phyloP scores from a whole-genome alignment of 2,888 invertebrate genomes.

The Lepidochitona cinerea region DNA sequence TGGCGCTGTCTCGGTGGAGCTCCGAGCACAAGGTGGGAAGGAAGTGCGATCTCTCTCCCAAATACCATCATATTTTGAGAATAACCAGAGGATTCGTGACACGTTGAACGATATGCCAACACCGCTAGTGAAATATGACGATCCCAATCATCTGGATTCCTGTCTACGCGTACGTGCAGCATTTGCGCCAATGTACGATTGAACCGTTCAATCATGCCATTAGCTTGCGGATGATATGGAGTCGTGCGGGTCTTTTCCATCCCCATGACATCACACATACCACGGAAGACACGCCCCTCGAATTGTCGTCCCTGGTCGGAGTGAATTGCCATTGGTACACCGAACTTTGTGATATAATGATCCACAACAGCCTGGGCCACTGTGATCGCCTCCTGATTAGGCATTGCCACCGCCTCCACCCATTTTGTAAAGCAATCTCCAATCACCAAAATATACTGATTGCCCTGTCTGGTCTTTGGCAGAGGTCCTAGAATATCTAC shows the following conservation, averaged over 20 bases:
- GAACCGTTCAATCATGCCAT: slow-evolving; percentile 29
- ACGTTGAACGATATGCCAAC: slow-evolving; percentile 22
- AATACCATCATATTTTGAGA: slow-evolving; percentile 18
- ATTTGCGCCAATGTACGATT: slow-evolving; percentile 25
- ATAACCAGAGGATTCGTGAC: slow-evolving; percentile 18
- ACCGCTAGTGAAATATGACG: slow-evolving; percentile 15
- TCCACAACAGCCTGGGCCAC: slow-evolving; percentile 24
- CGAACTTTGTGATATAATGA: slow-evolving; percentile 22
- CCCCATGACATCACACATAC: slow-evolving; percentile 20
- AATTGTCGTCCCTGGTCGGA: slow-evolving; percentile 30
- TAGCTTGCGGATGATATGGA: slow-evolving; percentile 26
- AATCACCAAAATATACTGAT: slow-evolving; percentile 27
- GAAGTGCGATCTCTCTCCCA: slow-evolving; percentile 17
- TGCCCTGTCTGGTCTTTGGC: slow-evolving; percentile 21
- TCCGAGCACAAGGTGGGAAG: slow-evolving; percentile 10
- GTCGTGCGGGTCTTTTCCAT: slow-evolving; percentile 32
- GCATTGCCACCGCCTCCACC: slow-evolving; percentile 26
- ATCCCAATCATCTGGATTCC: slow-evolving; percentile 30
- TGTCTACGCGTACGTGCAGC: slow-evolving; percentile 17
- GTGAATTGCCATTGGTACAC: slow-evolving; percentile 24
- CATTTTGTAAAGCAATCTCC: slow-evolving; percentile 33
- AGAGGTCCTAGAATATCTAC: slow-evolving; percentile 23
- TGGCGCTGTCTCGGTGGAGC: neutral
- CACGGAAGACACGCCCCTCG: slow-evolving; percentile 22
- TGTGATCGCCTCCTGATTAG: slow-evolving; percentile 25